Evolutionary conservation across 1,140 invertebrate genomes (phyloP).

Genomic region (Calosoma granatense): DNA sequence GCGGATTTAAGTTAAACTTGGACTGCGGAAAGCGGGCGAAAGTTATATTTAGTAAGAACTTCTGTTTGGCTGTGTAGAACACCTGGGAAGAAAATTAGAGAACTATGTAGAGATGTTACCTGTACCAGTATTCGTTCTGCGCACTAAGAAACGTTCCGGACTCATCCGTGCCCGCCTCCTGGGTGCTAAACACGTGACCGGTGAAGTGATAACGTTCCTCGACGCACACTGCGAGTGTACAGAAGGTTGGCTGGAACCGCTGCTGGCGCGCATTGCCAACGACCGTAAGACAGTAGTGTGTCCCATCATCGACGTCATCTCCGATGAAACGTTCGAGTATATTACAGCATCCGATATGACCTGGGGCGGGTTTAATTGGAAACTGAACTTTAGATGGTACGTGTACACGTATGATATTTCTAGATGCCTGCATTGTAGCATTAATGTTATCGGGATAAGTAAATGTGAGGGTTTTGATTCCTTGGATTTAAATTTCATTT

Average conservation of each 20-base stretch:
- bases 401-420: no score
- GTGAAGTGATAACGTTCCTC: conserved; percentile 91
- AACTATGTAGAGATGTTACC: conserved; percentile 79
- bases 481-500: no score
- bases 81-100: conserved; percentile 79
- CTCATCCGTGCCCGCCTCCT: conserved; percentile 85
- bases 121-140: conserved; percentile 70
- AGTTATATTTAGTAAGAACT: conserved; percentile 10
- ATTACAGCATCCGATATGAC: conserved; percentile 90
- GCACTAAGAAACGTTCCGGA: conserved; percentile 84
- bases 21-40: no score
- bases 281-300: conserved; percentile 91
- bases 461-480: no score
- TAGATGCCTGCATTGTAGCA: no score
- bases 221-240: conserved; percentile 94
- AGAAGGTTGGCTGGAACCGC: conserved; percentile 90
- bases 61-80: conserved; percentile 50
- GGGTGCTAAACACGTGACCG: conserved; percentile 84
- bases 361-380: conserved; percentile 98
- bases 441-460: no score
- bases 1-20: no score
- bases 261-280: conserved; percentile 78
- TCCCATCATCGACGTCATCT: conserved; percentile 97
- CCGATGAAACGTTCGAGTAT: conserved; percentile 95
- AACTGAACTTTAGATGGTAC: conserved; percentile 93